Conservation (phyloP, 2,888 invertebrate species). For the Zhuqinia jingwanae region DNA sequence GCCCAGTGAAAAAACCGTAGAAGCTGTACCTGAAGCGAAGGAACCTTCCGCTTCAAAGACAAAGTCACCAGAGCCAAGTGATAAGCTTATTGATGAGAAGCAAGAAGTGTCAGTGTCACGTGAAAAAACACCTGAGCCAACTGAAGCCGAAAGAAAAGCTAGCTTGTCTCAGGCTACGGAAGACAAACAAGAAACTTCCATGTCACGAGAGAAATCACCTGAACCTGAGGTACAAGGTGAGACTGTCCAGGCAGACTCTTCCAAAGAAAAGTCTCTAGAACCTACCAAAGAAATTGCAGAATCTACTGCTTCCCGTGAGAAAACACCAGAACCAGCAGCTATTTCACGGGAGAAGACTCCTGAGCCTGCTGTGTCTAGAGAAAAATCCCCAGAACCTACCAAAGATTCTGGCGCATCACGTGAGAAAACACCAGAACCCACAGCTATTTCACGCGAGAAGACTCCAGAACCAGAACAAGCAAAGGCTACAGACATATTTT, state of each 20-base stretch:
- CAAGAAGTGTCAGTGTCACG: background rate
- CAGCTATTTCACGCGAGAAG: conserved; percentile 9
- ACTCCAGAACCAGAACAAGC: conserved; percentile 5
- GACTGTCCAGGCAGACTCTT: background rate
- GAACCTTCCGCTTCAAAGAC: background rate
- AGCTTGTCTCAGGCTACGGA: conserved; percentile 51
- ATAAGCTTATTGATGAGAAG: background rate
- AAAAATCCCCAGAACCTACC: conserved; percentile 32
- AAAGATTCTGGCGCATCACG: background rate
- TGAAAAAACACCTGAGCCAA: conserved; percentile 13
- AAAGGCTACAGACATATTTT: background rate
- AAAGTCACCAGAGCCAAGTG: conserved; percentile 13
- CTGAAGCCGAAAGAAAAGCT: conserved; percentile 45
- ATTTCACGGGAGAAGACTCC: background rate
- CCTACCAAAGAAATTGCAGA: background rate
- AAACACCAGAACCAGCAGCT: conserved; percentile 6
- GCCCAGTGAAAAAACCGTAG: conserved; percentile 34
- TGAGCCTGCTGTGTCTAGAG: conserved; percentile 12
- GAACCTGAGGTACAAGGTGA: too few relatives aligned
- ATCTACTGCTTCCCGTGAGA: background rate
- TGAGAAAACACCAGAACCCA: background rate
- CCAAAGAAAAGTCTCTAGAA: conserved; percentile 20
- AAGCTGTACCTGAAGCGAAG: conserved; percentile 1
- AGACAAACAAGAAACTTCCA: background rate
- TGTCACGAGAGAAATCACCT: background rate